Evolutionary conservation across 2,113 vertebrate species (phyloP), one percentile per base, ranked within the genome.

Genomic region (Puffinus mauretanicus): DNA sequence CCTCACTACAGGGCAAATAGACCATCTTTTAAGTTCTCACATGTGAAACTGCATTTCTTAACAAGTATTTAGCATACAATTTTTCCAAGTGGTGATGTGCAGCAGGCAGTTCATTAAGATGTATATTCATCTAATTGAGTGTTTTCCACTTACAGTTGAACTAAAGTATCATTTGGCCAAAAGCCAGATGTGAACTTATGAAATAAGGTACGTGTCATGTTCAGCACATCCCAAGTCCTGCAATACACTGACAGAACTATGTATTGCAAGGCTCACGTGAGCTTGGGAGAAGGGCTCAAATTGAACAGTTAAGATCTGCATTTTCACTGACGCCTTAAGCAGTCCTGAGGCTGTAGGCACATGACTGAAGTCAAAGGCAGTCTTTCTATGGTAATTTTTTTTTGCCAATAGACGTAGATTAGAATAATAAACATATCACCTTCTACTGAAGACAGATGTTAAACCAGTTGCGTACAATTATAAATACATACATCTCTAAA

Each of bases 111-210:
- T 92, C 85, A 82, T 95, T 94, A 72, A 86, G 91, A 79, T 66
- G 34, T 61, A 69, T 66, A 71, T 90, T 96, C 21, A 42, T 90
- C 80, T 96, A 97, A 97, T 70, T 89, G 86, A 96, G 90, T 95
- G 94, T 95, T 97, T 98, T 97, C 90, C 86, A 96, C 92, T 95
- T 80, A 92, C 36, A 95, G 44, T 36, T 92, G 81, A 96, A 94
- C n/a, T 80, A 86, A 79, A 61, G 49, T 95, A 84, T 94, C 66
- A 66, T 80, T 94, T 98, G 96, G 93, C 84, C 54, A 94, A 90
- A 54, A 91, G 69, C 93, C 96, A 97, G 76, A 81, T 11, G 5
- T 54, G 70, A 97, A 88, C 44, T 86, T 93, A 36, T 3, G 29
- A 96, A 91, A 64, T 84, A 71, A 91, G 82, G 6, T 73, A 88